Base-by-base conservation (phyloP, 2,113 vertebrate genomes). In the Crotalus helleri region DNA sequence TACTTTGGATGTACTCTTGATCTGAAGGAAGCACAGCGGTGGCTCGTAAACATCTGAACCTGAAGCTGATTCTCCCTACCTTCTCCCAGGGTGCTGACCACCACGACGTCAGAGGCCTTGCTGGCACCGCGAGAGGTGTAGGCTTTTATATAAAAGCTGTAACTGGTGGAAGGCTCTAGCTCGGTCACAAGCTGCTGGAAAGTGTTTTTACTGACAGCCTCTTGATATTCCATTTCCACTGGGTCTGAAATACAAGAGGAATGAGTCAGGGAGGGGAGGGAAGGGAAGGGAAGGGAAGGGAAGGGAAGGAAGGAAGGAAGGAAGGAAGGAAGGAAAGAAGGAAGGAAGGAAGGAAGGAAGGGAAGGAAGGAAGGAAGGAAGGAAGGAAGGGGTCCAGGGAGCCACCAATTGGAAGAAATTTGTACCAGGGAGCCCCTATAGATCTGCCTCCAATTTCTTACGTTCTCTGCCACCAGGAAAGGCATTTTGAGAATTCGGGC, bases 91-190 rank as follows among this genome's bases (percentile, higher is more conserved):
- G 99, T 99, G 97, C 97, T 99, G 96, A 98, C 98, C 92, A 98
- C 97, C 23, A 98, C 98, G 0, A 96, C 97, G 91, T 98, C 97
- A 0, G 99, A 99, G 88, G 99, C 98, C 93, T 99, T 99, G 97
- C 99, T 99, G 96, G 99, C 99, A 88, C 99, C 99, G 0, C 98
- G 98, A 2, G 99, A 99, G 0, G 99, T 99, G 96, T 99, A 99
- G 92, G 99, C 99, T 96, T 99, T 99, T 91, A 99, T 98, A 21
- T 99, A 99, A 98, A 99, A 99, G 95, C 98, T 99, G 94, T 99
- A 99, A 96, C 98, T 98, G 1, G 99, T 99, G 5, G 99, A 99
- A 61, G 99, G 98, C 96, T 99, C 98, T 69, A 99, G 98, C 96
- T 99, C 99, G 49, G 97, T 98, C 95, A 99, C 98, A 21, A 99